These are phyloP conservation scores for Synanthedon formicaeformis DNA, from an alignment of 2,888 invertebrate genomes.

Conservation along the genomic window DNA sequence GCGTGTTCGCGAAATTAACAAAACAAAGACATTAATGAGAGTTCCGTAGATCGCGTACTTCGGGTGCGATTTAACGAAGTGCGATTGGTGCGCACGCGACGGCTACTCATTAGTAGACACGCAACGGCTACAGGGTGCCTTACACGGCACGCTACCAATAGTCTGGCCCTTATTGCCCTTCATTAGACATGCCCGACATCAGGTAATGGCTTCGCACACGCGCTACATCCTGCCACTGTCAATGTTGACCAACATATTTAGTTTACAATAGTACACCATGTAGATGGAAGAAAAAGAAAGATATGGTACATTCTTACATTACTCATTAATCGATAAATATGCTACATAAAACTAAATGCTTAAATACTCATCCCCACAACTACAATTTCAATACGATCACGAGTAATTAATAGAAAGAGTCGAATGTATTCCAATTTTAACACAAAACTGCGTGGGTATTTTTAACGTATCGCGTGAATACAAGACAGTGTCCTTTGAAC, in stretches of 20 bases:
- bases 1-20: constrained; percentile 25
- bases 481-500: no score
- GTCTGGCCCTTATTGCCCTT: constrained; percentile 25
- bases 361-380: no score
- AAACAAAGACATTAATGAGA: constrained; percentile 31
- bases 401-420: no score
- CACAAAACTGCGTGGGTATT: no score
- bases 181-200: constrained; percentile 40
- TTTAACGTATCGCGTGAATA: no score
- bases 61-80: constrained; percentile 53
- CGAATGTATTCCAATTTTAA: no score
- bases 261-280: constrained; percentile 5
- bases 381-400: no score
- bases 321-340: no score
- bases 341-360: no score
- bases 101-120: constrained; percentile 56
- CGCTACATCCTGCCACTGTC: constrained; percentile 6
- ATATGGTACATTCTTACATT: no score
- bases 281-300: no score
- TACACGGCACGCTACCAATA: constrained; percentile 22
- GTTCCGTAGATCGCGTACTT: constrained; percentile 28
- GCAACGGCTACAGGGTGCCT: constrained; percentile 18
- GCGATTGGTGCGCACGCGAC: constrained; percentile 57
- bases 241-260: constrained; percentile 3
- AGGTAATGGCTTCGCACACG: constrained; percentile 41